Percentiles rank a stretch among this genome's conserved stretches.
Conservation (phyloP, 2,113 vertebrate species). For the Ciconia boyciana region DNA sequence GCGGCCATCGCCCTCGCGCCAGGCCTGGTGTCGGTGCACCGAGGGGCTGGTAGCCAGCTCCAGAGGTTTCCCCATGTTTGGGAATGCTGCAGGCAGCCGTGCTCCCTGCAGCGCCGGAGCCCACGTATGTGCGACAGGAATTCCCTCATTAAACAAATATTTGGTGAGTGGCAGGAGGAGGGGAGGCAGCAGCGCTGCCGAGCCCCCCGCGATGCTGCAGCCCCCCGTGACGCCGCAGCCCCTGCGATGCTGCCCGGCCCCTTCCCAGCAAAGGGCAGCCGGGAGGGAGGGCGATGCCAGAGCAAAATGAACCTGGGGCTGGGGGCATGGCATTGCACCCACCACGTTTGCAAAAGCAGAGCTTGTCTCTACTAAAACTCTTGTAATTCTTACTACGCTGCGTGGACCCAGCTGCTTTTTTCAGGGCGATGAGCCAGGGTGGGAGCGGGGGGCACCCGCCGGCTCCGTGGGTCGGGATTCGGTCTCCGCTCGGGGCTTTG, state of each 20-base stretch:
- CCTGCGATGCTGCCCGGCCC: neutral
- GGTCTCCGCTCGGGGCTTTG: neutral
- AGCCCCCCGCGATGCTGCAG: neutral
- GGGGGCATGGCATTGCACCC: fast-evolving
- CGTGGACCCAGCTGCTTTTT: fast-evolving
- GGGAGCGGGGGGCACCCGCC: fast-evolving
- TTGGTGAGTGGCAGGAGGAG: neutral
- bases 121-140: neutral
- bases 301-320: neutral
- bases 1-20: fast-evolving
- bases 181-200: neutral
- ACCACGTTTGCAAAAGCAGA: neutral
- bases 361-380: neutral
- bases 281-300: fast-evolving
- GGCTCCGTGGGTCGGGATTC: fast-evolving
- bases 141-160: constrained; percentile 15
- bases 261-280: neutral
- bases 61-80: neutral
- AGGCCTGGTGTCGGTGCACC: neutral
- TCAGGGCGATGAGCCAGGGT: neutral
- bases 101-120: neutral
- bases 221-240: too few species aligned
- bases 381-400: fast-evolving
- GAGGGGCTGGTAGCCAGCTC: neutral
- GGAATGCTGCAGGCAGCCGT: neutral